Conservation (phyloP, 2,113 vertebrate genomes). For the Dermatemys mawii region DNA sequence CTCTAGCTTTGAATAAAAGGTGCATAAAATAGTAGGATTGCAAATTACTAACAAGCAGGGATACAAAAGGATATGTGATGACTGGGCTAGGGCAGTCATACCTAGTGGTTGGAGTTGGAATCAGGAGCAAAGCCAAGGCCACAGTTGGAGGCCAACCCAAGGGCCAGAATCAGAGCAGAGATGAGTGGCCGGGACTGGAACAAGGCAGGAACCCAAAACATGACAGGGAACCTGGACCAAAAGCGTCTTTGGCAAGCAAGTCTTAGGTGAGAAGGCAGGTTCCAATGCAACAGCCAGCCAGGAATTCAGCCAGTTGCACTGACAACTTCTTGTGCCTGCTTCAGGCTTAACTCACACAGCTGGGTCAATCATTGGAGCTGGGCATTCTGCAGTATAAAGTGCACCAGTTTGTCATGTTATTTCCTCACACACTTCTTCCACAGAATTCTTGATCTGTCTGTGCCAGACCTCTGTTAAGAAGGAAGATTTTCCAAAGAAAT, state of each 20-base stretch:
- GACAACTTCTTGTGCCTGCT: not conserved
- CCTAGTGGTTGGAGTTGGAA: not conserved
- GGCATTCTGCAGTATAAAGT: not conserved
- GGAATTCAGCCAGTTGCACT: not conserved
- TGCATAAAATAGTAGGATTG: not conserved
- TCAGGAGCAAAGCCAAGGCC: not conserved
- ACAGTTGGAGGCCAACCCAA: not conserved
- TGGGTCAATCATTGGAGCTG: not conserved
- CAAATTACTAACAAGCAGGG: not conserved
- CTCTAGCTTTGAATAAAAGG: not conserved
- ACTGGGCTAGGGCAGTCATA: not conserved
- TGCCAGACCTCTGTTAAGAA: too few species aligned
- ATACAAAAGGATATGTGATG: not conserved
- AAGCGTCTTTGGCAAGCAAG: not conserved
- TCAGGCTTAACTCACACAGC: not conserved
- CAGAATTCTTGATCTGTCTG: too few species aligned
- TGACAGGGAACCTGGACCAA: not conserved
- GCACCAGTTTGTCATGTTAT: too few species aligned
- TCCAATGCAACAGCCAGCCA: not conserved
- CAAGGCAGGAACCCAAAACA: not conserved
- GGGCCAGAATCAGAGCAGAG: not conserved
- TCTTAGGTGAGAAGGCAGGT: not conserved
- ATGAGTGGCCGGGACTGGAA: not conserved
- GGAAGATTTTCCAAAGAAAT: too few species aligned
- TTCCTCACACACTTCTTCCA: too few species aligned